Base-by-base conservation (phyloP, 2,888 invertebrate species). In the Gymnocheta viridis region DNA sequence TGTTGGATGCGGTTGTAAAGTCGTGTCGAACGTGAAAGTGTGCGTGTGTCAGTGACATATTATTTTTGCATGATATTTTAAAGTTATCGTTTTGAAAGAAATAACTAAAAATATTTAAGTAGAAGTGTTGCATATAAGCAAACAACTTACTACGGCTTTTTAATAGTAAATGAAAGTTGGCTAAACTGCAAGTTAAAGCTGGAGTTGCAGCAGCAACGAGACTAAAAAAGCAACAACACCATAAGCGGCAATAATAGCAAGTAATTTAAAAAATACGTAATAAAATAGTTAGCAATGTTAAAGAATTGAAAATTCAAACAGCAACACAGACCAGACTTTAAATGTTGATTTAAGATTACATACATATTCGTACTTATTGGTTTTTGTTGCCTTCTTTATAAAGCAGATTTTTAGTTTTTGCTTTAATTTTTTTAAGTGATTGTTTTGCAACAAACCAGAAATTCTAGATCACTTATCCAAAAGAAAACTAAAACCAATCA, bases 361-460 rank as follows among this genome's bases (percentile, higher is more conserved):
- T 17, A 29, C 29, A 17, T 17, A 29, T 14, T 27, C 6, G 4
- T 9, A 54, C 3, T 17, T 56, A 10, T 38, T 24, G 3, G 9
- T 27, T 24, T 49, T 44, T n/a, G n/a, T 49, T 51, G 49, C 54
- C 5, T n/a, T 19, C 35, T 22, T 35, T 44, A 60, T 12, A 27
- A 32, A n/a, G 14, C 19, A 38, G 7, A 64, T 54, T 44, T 84
- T 84, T 51, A 32, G 56, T 64, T 44, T 58, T 54, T 27, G 58
- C 47, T 58, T 80, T 80, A 78, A 66, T 72, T 69, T 69, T 74
- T 72, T 78, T 22, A 82, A 72, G 60, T 73, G 74, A 82, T 72
- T 78, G 76, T 85, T 86, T 86, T 79, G 85, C 85, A 86, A 86
- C 72, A 88, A 89, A 89, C 89, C 88, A 89, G 89, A 89, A 88